Percentiles rank a stretch among this genome's conserved stretches.
phyloP scores from a whole-genome alignment of 2,797 vertebrate species.

The Netta rufina region DNA sequence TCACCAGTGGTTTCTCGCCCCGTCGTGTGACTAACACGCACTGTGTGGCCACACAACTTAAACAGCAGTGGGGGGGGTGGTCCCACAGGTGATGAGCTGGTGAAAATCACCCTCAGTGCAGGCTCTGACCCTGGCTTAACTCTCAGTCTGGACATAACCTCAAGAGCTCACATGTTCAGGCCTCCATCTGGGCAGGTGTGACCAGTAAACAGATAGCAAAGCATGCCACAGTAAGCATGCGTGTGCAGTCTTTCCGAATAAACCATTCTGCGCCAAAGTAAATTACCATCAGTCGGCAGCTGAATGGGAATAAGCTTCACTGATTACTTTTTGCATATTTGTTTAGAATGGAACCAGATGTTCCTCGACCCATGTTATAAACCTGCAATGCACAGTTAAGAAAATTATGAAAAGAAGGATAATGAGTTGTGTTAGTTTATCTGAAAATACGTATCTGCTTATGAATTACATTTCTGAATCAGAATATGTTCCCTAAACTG shows the following conservation, averaged over 20 bases:
- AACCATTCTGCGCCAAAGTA: not conserved
- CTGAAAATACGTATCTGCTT: not conserved
- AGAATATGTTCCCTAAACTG: not conserved
- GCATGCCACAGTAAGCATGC: not conserved
- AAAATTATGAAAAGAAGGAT: not conserved
- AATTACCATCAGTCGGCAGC: slow-evolving; percentile 30
- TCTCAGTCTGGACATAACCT: not conserved
- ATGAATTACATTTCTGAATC: not conserved
- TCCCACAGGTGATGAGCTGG: not conserved
- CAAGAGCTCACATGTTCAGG: not conserved
- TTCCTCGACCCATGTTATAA: not conserved
- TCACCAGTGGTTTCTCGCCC: fast-evolving
- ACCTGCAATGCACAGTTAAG: not conserved
- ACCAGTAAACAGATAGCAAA: not conserved
- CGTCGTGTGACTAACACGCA: fast-evolving
- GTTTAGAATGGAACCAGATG: slow-evolving; percentile 43
- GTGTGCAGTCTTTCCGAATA: not conserved
- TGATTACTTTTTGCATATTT: slow-evolving; percentile 30
- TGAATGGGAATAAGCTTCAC: slow-evolving; percentile 4
- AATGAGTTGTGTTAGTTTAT: not conserved
- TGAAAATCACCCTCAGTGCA: not conserved
- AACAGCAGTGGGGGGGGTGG: fast-evolving
- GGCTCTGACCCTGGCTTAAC: not conserved
- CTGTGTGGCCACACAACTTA: fast-evolving
- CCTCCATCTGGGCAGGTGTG: not conserved